Evolutionary conservation across 2,797 vertebrate species (phyloP).

Genomic region (Balearica regulorum): DNA sequence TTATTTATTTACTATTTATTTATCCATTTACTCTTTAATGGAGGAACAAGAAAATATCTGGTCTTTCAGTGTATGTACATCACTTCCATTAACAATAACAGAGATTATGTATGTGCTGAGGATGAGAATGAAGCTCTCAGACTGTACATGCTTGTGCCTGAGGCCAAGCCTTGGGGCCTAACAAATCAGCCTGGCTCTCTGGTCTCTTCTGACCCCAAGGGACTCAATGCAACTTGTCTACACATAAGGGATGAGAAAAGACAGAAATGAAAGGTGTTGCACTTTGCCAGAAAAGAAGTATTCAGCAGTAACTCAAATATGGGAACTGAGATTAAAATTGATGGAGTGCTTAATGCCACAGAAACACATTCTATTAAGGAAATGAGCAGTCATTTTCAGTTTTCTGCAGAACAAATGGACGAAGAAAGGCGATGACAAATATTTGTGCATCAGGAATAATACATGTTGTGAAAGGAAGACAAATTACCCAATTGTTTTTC

Average conservation of each 20-base stretch:
- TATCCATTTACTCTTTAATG: too few species aligned
- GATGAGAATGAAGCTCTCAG: background rate
- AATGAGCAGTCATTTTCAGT: background rate
- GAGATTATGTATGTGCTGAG: background rate
- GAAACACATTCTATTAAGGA: background rate
- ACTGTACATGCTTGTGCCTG: background rate
- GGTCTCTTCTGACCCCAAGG: background rate
- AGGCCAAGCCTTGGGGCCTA: background rate
- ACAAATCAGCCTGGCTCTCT: conserved; percentile 21
- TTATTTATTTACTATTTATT: too few species aligned
- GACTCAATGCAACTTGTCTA: background rate
- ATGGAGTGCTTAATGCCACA: background rate
- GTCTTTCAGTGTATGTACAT: background rate
- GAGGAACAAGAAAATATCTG: background rate
- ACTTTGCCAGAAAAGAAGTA: background rate
- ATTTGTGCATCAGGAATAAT: background rate
- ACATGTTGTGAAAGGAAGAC: background rate
- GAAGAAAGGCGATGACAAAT: background rate
- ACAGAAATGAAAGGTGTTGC: background rate
- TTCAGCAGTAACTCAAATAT: background rate
- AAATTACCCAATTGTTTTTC: background rate
- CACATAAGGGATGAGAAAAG: background rate
- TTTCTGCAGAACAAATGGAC: background rate
- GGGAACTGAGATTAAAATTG: background rate
- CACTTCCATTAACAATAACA: background rate